phyloP scores from a whole-genome alignment of 2,797 vertebrate species.

The Tachyglossus aculeatus region DNA sequence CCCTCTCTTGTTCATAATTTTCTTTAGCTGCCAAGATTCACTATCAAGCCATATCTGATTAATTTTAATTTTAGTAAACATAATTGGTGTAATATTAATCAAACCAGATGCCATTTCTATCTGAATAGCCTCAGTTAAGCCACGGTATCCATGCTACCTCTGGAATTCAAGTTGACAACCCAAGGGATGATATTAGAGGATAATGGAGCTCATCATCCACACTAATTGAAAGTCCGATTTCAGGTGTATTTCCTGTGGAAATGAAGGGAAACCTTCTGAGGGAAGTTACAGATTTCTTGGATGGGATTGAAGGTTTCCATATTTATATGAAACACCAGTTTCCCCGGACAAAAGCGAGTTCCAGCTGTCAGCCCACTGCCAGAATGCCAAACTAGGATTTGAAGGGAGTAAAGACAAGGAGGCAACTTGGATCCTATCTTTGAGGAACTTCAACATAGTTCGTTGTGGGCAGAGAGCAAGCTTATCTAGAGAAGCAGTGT shows the following conservation, averaged over 20 bases:
- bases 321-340: no score
- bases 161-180: constrained; percentile 28
- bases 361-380: no score
- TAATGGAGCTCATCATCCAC: constrained; percentile 22
- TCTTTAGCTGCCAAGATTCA: constrained; percentile 40
- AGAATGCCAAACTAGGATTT: no score
- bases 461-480: no score
- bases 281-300: background rate
- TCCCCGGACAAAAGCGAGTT: no score
- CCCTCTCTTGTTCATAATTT: background rate
- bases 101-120: constrained; percentile 25
- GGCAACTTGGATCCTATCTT: no score
- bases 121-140: constrained; percentile 30
- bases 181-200: constrained; percentile 52
- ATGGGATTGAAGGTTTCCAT: no score
- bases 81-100: constrained; percentile 54
- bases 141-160: constrained; percentile 26
- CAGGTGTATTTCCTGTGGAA: constrained; percentile 25
- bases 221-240: constrained; percentile 46
- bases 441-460: no score
- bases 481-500: no score
- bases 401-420: no score
- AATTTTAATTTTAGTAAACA: constrained; percentile 56
- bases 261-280: constrained; percentile 2
- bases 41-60: constrained; percentile 42